A percentile compares a stretch with the other conserved stretches of the same genome.
Conservation (phyloP, 2,888 invertebrate genomes). For the Amphimallon solstitiale region DNA sequence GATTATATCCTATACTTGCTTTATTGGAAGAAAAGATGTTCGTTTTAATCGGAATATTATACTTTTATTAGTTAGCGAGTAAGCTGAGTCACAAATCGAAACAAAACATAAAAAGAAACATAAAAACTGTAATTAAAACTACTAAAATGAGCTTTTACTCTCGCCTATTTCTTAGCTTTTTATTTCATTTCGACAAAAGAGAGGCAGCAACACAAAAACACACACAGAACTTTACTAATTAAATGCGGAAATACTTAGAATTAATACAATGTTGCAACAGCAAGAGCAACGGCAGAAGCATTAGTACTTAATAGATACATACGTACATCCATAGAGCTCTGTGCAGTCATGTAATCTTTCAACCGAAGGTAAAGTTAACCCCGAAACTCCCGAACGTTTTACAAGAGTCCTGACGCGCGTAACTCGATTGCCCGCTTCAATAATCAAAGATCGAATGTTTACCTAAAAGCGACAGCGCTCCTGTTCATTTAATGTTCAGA, state of each 20-base stretch:
- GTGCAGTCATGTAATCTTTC: background rate
- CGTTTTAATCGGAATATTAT: no score
- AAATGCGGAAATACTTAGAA: slow-evolving; percentile 9
- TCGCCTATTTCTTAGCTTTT: background rate
- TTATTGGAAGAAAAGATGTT: no score
- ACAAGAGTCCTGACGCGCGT: slow-evolving; percentile 49
- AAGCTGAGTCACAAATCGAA: no score
- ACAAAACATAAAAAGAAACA: background rate
- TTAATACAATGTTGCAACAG: slow-evolving; percentile 10
- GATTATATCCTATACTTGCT: no score
- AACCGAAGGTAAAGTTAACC: slow-evolving; percentile 6
- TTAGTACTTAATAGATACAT: no score
- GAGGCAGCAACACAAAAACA: background rate
- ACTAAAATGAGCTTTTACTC: slow-evolving; percentile 1
- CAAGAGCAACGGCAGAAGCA: background rate
- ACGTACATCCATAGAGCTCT: background rate
- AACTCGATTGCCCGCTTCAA: slow-evolving; percentile 52
- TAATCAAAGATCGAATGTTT: slow-evolving; percentile 51
- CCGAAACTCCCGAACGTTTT: slow-evolving; percentile 30
- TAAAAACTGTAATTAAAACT: background rate
- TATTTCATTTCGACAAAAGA: background rate
- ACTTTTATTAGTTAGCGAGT: no score
- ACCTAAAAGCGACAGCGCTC: slow-evolving; percentile 30
- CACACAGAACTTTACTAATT: background rate
- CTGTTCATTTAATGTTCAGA: slow-evolving; percentile 33